Base-by-base conservation (phyloP, 2,888 invertebrate species). In the Liopterus haemorrhoidalis region DNA sequence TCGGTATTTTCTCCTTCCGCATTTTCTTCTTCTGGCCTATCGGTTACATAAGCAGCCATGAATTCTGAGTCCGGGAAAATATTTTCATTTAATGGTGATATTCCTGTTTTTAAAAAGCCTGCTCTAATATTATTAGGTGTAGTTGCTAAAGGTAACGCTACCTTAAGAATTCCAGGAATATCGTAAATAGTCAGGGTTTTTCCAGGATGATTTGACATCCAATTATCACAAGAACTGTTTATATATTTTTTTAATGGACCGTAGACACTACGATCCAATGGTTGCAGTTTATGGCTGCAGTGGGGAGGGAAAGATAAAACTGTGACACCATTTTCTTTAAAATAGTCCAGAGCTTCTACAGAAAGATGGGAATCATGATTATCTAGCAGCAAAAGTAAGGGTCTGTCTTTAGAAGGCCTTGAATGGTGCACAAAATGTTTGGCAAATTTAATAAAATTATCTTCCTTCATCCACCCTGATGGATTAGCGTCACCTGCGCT, bases 401-500 rank as follows among this genome's bases (percentile, higher is more conserved):
- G 49, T 18, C 46, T 47, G 20, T 40, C 27, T 15, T 33, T 41
- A 3, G 35, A 40, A 24, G 48, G 39, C 15, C 46, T 46, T 9
- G n/a, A n/a, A n/a, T n/a, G n/a, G n/a, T n/a, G n/a, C n/a, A 49
- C 42, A 46, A 56, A 58, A 48, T 57, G 52, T 39, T 41, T 39
- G 9, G 48, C 25, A 43, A 43, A 53, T 21, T 41, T 38, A 18
- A 45, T 19, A 46, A 55, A 55, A 32, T 47, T 19, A 11, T 49
- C 49, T 31, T 37, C 51, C 11, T 36, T 53, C 55, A 57, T 59
- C 54, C 54, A 57, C 5, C 58, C 57, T 18, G 53, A 54, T 12
- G 43, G 35, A 54, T 54, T 54, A 12, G 49, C 54, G 37, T 36
- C 46, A 15, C 54, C 56, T 19, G 31, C 35, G 11, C 41, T 45